Percentiles rank a stretch among this genome's conserved stretches.
These are phyloP conservation scores for Zaprionus ghesquierei DNA, from an alignment of 1,140 invertebrate species.

Conservation along the genomic window DNA sequence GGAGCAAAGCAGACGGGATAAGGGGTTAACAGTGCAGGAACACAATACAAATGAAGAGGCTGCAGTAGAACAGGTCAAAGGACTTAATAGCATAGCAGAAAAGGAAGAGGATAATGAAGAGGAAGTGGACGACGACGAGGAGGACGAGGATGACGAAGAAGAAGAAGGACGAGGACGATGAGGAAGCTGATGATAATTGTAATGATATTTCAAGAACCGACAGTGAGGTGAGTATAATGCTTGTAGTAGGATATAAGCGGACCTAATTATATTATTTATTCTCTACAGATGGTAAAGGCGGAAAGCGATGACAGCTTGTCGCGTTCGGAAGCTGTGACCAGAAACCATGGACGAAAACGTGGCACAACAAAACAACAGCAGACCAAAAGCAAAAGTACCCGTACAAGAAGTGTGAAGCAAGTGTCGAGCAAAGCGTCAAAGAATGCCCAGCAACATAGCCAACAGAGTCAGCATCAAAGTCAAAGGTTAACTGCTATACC, in stretches of 20 bases:
- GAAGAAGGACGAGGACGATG: conserved; percentile 3
- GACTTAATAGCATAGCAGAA: conserved; percentile 1
- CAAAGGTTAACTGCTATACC: conserved; percentile 34
- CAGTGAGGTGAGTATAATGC: conserved; percentile 20
- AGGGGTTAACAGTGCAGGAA: conserved; percentile 56
- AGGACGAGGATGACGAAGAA: conserved; percentile 3
- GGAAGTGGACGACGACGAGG: conserved; percentile 21
- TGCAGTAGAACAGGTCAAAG: conserved; percentile 5
- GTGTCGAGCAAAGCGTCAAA: not conserved
- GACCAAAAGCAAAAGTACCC: conserved; percentile 12
- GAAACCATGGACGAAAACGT: conserved; percentile 8
- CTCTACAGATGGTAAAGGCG: conserved; percentile 3
- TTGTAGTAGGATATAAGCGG: not conserved
- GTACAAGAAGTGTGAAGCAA: conserved; percentile 4
- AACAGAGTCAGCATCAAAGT: conserved; percentile 16
- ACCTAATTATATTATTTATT: not conserved
- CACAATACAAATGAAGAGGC: conserved; percentile 37
- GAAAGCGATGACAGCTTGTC: conserved; percentile 24
- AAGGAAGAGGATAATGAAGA: conserved; percentile 18
- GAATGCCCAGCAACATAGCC: conserved; percentile 7
- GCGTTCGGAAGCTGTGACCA: conserved; percentile 9
- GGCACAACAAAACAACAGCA: conserved; percentile 26
- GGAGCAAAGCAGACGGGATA: conserved; percentile 63
- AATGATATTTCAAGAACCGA: not conserved
- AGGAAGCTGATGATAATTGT: not conserved